These are phyloP conservation scores for Pangasius sanitwongsei DNA, from an alignment of 2,797 vertebrate genomes.

Conservation along the genomic window DNA sequence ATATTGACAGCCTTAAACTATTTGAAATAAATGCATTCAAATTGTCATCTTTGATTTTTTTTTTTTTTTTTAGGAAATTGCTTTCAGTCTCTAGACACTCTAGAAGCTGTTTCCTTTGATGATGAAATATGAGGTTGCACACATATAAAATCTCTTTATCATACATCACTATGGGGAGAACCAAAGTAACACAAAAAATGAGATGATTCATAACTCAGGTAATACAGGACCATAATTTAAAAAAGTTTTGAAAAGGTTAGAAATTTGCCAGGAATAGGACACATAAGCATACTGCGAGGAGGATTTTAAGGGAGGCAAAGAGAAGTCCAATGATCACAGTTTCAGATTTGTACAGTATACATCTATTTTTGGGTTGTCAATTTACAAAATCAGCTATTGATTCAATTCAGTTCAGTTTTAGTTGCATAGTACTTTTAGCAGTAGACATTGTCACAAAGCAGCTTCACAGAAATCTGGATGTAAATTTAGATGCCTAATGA, in stretches of 20 bases:
- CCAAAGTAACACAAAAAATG: background rate
- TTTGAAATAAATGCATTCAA: background rate
- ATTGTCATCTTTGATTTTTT: background rate
- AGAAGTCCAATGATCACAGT: background rate
- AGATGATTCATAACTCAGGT: background rate
- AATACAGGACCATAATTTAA: background rate
- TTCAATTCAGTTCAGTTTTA: background rate
- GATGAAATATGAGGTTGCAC: background rate
- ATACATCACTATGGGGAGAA: background rate
- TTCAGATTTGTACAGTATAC: constrained; percentile 1
- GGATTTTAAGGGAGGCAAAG: background rate
- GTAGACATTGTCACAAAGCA: background rate
- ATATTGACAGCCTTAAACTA: background rate
- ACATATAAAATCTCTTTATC: background rate
- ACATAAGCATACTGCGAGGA: background rate
- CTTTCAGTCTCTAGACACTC: background rate
- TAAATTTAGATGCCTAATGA: background rate
- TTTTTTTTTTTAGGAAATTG: background rate
- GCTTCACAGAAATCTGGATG: background rate
- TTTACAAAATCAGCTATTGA: background rate
- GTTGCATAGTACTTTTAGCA: no score
- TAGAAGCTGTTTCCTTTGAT: background rate
- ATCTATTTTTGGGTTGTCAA: background rate
- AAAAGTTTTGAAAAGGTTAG: background rate
- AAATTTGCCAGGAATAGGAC: background rate